Percentiles rank a stretch among this genome's conserved stretches.
Evolutionary conservation across 2,797 vertebrate genomes (phyloP).

Genomic region (Sebastiscus tertius): DNA sequence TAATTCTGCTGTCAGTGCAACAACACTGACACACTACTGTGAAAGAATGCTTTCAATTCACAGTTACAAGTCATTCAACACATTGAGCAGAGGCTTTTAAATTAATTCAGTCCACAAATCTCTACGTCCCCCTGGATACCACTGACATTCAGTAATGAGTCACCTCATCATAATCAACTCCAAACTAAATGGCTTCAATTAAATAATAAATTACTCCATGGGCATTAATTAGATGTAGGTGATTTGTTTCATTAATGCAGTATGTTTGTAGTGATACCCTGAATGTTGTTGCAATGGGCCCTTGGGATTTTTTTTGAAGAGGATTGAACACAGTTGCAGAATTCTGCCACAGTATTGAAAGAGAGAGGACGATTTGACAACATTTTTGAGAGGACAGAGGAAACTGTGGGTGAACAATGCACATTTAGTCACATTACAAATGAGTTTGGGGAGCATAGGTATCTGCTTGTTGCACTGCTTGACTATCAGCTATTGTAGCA

Average conservation of each 20-base stretch:
- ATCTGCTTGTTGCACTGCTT: neutral
- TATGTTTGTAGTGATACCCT: neutral
- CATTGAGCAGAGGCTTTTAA: neutral
- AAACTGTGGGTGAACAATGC: neutral
- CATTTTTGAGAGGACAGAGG: neutral
- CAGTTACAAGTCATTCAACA: neutral
- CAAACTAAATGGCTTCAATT: slow-evolving; percentile 20
- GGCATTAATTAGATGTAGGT: slow-evolving; percentile 7
- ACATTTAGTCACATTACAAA: neutral
- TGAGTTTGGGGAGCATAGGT: neutral
- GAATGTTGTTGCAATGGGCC: slow-evolving; percentile 1
- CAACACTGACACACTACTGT: neutral
- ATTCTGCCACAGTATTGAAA: neutral
- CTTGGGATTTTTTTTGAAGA: neutral
- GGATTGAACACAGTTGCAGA: neutral
- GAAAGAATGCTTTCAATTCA: neutral
- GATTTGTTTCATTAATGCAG: slow-evolving; percentile 14
- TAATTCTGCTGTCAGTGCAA: neutral
- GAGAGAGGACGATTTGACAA: neutral
- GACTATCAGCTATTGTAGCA: neutral
- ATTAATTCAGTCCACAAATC: neutral
- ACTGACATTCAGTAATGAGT: slow-evolving; percentile 8
- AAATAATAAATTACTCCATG: slow-evolving; percentile 15
- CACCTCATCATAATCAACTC: slow-evolving; percentile 13
- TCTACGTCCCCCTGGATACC: slow-evolving; percentile 9